phyloP scores from a whole-genome alignment of 2,797 vertebrate species.

The Karalla daura region DNA sequence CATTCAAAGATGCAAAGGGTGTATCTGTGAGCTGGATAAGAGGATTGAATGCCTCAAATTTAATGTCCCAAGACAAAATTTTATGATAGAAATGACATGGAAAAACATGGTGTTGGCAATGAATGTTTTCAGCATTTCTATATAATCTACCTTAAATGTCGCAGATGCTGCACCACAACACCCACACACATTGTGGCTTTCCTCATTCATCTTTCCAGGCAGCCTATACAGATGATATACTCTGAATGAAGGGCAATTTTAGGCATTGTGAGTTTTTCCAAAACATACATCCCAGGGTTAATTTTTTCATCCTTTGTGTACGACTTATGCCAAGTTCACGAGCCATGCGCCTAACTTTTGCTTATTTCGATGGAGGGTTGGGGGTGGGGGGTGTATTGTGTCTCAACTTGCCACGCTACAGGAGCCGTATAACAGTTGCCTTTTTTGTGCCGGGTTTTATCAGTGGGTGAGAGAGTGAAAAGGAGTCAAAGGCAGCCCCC shows the following conservation, averaged over 20 bases:
- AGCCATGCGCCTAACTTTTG: conserved; percentile 46
- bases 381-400: conserved; percentile 54
- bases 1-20: neutral
- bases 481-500: conserved; percentile 76
- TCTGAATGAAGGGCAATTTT: conserved; percentile 16
- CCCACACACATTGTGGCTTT: conserved; percentile 1
- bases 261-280: conserved; percentile 26
- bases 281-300: conserved; percentile 41
- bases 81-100: no score
- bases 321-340: conserved; percentile 50
- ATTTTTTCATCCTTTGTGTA: conserved; percentile 52
- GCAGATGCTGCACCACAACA: neutral
- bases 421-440: conserved; percentile 61
- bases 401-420: conserved; percentile 52
- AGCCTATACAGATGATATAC: no score
- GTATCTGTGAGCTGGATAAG: neutral
- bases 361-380: conserved; percentile 46
- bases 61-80: no score
- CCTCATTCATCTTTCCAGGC: no score
- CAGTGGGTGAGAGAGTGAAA: conserved; percentile 73
- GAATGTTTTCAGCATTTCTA: no score
- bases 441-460: conserved; percentile 69
- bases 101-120: no score
- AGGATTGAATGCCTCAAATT: neutral
- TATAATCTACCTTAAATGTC: no score